Conservation (phyloP, 1,140 invertebrate genomes). For the Metaphire vulgaris region DNA sequence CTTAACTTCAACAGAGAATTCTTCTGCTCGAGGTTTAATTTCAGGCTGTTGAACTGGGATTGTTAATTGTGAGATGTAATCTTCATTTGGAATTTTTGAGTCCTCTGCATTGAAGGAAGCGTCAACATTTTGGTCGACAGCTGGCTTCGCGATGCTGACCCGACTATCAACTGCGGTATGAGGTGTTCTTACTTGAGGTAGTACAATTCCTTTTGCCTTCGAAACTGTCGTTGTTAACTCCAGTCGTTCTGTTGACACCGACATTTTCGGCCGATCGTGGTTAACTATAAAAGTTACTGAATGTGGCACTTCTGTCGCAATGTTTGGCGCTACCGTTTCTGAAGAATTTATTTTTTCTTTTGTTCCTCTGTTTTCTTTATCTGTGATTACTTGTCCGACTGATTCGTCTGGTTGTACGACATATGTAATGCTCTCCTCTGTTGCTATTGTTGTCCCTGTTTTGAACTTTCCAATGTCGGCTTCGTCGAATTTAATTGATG, state of each 20-base stretch:
- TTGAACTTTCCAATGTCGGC: too few species aligned
- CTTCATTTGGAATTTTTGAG: neutral
- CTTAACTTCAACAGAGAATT: neutral
- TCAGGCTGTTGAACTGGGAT: neutral
- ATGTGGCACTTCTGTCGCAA: neutral
- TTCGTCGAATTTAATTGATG: too few species aligned
- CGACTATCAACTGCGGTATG: too few species aligned
- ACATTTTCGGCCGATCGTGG: neutral
- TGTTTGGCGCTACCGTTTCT: neutral
- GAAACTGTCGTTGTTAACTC: neutral
- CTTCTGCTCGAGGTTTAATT: neutral
- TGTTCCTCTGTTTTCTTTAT: too few species aligned
- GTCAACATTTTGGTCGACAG: too few species aligned
- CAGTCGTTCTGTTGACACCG: neutral
- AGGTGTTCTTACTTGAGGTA: neutral
- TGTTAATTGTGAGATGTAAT: neutral
- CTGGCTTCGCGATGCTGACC: too few species aligned
- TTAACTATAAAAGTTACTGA: neutral
- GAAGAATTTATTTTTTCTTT: too few species aligned
- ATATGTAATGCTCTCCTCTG: too few species aligned
- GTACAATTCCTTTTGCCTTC: neutral
- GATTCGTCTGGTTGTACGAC: too few species aligned
- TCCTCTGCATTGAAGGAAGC: too few species aligned
- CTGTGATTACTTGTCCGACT: too few species aligned
- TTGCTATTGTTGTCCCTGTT: too few species aligned